A percentile compares a stretch with the other conserved stretches of the same genome.
Conservation (phyloP, 2,113 vertebrate genomes). For the Gadus macrocephalus region DNA sequence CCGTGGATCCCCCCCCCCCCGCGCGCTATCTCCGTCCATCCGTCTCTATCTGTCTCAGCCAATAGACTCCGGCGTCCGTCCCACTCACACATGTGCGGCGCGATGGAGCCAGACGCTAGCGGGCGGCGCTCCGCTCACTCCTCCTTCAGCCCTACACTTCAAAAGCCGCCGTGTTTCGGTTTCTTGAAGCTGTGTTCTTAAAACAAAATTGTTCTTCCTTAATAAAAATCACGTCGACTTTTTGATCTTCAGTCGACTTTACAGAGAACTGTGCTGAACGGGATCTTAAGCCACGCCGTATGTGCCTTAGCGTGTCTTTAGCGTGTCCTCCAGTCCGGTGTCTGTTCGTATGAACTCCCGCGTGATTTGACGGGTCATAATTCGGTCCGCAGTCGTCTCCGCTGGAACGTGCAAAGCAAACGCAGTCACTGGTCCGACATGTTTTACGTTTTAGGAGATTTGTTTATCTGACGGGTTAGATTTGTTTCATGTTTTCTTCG, state of each 20-base stretch:
- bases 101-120: conserved; percentile 35
- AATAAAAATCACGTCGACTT: neutral
- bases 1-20: conserved; percentile 30
- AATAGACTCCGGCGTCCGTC: conserved; percentile 21
- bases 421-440: too few relatives aligned
- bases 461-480: too few relatives aligned
- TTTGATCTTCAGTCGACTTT: too few relatives aligned
- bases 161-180: conserved; percentile 29
- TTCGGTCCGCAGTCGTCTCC: too few relatives aligned
- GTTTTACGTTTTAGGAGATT: too few relatives aligned
- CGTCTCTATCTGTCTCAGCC: conserved; percentile 36
- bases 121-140: conserved; percentile 37
- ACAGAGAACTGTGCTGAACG: too few relatives aligned
- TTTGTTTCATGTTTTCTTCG: neutral
- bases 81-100: conserved; percentile 34
- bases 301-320: too few relatives aligned
- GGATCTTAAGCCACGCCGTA: too few relatives aligned
- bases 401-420: too few relatives aligned
- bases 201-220: conserved; percentile 2
- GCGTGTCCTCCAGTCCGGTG: too few relatives aligned
- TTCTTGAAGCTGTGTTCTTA: neutral
- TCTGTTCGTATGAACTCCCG: too few relatives aligned
- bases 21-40: conserved; percentile 42
- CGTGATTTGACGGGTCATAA: too few relatives aligned
- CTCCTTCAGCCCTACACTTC: conserved; percentile 24